Evolutionary conservation across 1,140 invertebrate genomes (phyloP).

Genomic region (Drosophila triauraria): DNA sequence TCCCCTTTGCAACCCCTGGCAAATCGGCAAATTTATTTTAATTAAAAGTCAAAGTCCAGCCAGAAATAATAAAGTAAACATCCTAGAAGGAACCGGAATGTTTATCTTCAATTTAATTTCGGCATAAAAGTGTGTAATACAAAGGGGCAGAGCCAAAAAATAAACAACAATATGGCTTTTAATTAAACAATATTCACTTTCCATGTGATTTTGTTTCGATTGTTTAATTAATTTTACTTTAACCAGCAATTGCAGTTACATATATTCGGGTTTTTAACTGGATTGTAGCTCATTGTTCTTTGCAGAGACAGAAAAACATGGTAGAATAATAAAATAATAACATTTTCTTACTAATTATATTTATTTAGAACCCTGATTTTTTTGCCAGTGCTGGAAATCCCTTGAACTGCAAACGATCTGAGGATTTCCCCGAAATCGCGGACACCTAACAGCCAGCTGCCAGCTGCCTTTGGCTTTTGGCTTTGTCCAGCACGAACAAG

Average conservation of each 20-base stretch:
- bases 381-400: background rate
- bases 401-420: conserved; percentile 2
- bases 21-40: conserved; percentile 25
- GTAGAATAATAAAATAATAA: no score
- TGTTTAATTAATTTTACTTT: background rate
- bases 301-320: no score
- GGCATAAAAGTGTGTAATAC: conserved; percentile 14
- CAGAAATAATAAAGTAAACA: conserved; percentile 4
- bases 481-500: conserved; percentile 29
- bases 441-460: conserved; percentile 20
- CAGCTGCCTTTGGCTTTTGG: conserved; percentile 20
- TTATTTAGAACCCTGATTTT: background rate
- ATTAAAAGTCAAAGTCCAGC: conserved; percentile 8
- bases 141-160: background rate
- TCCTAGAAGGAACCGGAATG: conserved; percentile 1
- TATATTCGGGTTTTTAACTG: background rate
- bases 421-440: conserved; percentile 34
- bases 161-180: conserved; percentile 9
- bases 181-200: conserved; percentile 17
- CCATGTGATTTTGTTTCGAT: background rate
- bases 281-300: background rate
- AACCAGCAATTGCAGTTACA: background rate
- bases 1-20: conserved; percentile 33
- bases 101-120: conserved; percentile 14
- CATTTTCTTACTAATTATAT: no score